Base-by-base conservation (phyloP, 2,888 invertebrate species). In the Drosophila percnosoma region DNA sequence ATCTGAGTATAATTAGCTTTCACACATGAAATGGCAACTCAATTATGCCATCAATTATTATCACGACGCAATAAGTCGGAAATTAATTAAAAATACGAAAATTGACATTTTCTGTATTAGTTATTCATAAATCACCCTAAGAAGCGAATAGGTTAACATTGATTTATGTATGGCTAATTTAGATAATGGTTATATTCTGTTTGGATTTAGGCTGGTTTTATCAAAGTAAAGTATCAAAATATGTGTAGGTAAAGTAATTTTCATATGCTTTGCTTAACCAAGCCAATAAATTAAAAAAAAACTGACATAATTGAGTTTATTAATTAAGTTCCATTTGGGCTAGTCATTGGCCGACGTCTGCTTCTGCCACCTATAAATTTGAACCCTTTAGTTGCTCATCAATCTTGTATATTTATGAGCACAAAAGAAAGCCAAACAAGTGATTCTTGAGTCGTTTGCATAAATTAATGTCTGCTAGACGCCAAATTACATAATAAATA, bases 1-100 rank as follows among this genome's bases (percentile, higher is more conserved):
- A 40, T 63, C 29, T 4, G 10, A 27, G 21, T 21, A 11, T 21
- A 54, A 52, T 74, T 73, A 74, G 68, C 66, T 75, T 84, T 81
- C 64, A 75, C 84, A 79, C 79, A 70, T 81, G 70, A 83, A 34
- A 68, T 68, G 75, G 52, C 82, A 84, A 77, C 67, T 77, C 75
- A 84, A 85, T 89, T 87, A 87, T 63, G 68, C 75, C 68, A 59
- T 63, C 66, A 75, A 79, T 76, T 77, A 68, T 33, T 68, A 68
- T 68, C 64, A 63, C 53, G 21, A 54, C 62, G 57, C 61, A 64
- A 64, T 67, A 58, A 34, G 4, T 13, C n/a, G 13, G 5, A 40
- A 48, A 54, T 34, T 34, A n/a, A n/a, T 33, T 5, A 13, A 24
- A 27, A 18, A 13, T 34, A 24, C 15, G 24, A 24, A 34, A 36